phyloP scores from a whole-genome alignment of 1,140 invertebrate species.

The Thrips palmi region DNA sequence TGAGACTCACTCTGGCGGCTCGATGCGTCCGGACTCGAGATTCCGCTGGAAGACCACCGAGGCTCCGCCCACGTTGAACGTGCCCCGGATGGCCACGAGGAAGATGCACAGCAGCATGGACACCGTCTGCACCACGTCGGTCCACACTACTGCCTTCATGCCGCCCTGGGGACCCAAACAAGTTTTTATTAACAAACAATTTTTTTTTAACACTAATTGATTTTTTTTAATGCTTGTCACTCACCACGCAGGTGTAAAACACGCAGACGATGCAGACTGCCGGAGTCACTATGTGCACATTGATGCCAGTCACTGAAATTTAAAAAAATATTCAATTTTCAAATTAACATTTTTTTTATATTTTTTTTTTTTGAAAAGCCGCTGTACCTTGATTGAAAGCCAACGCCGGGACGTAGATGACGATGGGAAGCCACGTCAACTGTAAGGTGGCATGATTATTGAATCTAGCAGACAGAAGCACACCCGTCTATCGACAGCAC shows the following conservation, averaged over 20 bases:
- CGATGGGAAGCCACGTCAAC: slow-evolving; percentile 21
- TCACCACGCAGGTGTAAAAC: slow-evolving; percentile 19
- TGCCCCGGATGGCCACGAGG: slow-evolving; percentile 44
- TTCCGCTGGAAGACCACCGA: slow-evolving; percentile 37
- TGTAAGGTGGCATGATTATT: slow-evolving; percentile 12
- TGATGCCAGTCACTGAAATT: slow-evolving; percentile 18
- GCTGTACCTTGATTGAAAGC: slow-evolving; percentile 23
- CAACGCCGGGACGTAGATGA: slow-evolving; percentile 23
- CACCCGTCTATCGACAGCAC: slow-evolving; percentile 5
- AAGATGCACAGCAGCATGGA: slow-evolving; percentile 57
- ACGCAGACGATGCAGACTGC: slow-evolving; percentile 18
- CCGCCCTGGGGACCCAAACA: slow-evolving; percentile 45
- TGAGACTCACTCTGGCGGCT: slow-evolving; percentile 27
- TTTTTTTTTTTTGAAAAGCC: slow-evolving; percentile 24
- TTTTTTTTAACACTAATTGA: background rate
- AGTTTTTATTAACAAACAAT: too few species aligned
- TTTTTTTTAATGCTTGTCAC: background rate
- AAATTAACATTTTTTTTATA: slow-evolving; percentile 14
- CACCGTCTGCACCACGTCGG: slow-evolving; percentile 61
- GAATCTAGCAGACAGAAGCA: background rate
- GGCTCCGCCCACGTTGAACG: slow-evolving; percentile 41
- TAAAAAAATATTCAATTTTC: slow-evolving; percentile 7
- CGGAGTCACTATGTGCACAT: slow-evolving; percentile 17
- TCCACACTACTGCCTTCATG: slow-evolving; percentile 75
- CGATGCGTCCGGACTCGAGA: slow-evolving; percentile 30